Conservation (phyloP, 2,797 vertebrate genomes). For the Acipenser oxyrinchus region DNA sequence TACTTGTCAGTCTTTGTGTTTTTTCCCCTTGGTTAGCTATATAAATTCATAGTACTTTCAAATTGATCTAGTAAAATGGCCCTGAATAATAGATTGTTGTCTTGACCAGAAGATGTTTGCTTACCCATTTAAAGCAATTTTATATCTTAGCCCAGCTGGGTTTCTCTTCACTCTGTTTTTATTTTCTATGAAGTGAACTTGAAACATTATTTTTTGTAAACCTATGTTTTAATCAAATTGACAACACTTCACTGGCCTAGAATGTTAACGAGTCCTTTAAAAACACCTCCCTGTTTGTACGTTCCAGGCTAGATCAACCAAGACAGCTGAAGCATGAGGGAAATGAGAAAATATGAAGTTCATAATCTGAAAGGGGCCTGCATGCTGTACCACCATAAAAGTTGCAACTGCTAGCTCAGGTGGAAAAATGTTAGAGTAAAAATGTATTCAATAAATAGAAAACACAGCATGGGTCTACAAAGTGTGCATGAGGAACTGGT, state of each 20-base stretch:
- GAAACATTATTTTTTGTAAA: slow-evolving; percentile 68
- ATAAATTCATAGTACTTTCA: slow-evolving; percentile 67
- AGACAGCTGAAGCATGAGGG: slow-evolving; percentile 74
- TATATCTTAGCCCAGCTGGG: slow-evolving; percentile 82
- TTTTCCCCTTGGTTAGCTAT: slow-evolving; percentile 36
- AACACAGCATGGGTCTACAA: slow-evolving; percentile 93
- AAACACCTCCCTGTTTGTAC: slow-evolving; percentile 85
- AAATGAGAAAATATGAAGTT: slow-evolving; percentile 74
- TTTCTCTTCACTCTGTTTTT: slow-evolving; percentile 79
- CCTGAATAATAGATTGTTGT: slow-evolving; percentile 86
- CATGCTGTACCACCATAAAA: slow-evolving; percentile 79
- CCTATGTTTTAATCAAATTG: slow-evolving; percentile 77
- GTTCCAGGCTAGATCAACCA: slow-evolving; percentile 81
- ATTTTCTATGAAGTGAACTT: slow-evolving; percentile 88
- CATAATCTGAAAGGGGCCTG: slow-evolving; percentile 68
- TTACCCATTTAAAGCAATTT: slow-evolving; percentile 83
- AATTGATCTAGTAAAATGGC: slow-evolving; percentile 73
- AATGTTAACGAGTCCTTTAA: slow-evolving; percentile 71
- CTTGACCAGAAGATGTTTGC: slow-evolving; percentile 84
- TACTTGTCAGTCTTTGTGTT: slow-evolving; percentile 17
- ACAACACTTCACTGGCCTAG: slow-evolving; percentile 70
- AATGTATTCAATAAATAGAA: slow-evolving; percentile 99
- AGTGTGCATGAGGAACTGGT: slow-evolving; percentile 93
- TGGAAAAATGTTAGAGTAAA: slow-evolving; percentile 96
- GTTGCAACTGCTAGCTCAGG: slow-evolving; percentile 95